Conservation (phyloP, 2,888 invertebrate species). For the Antheraea assamensis region DNA sequence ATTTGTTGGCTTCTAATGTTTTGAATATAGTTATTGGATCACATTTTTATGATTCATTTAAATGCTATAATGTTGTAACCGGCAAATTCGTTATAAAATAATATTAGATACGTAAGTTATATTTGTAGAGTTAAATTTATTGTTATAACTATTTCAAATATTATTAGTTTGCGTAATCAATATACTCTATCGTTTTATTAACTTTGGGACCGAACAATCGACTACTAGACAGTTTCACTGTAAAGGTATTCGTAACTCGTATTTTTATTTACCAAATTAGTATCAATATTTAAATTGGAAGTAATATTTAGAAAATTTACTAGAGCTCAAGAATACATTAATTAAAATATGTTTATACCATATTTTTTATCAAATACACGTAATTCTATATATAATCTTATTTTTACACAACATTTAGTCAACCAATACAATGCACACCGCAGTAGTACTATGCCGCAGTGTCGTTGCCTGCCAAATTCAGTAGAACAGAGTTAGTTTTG, state of each 20-base stretch:
- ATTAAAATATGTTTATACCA: not conserved
- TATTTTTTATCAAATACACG: not conserved
- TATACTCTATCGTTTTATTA: not conserved
- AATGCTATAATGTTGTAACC: not conserved
- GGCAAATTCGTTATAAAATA: not conserved
- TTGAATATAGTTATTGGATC: not conserved
- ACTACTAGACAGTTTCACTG: not conserved
- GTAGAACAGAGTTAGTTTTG: not conserved
- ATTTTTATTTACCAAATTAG: not conserved
- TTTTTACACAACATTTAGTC: not conserved
- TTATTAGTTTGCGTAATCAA: not conserved
- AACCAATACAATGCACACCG: not conserved
- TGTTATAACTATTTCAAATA: not conserved
- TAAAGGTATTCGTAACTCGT: not conserved
- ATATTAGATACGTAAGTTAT: not conserved
- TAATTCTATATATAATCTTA: not conserved
- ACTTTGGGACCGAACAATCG: not conserved
- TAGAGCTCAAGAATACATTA: not conserved
- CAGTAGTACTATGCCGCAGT: constrained; percentile 5
- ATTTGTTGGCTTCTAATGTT: not conserved
- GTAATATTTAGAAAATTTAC: not conserved
- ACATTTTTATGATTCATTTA: not conserved
- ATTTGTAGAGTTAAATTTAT: not conserved
- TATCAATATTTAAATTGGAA: not conserved
- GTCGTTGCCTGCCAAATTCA: constrained; percentile 2